Percentiles rank a stretch among this genome's conserved stretches.
Conservation (phyloP, 2,888 invertebrate species). For the Hydraecia micacea region DNA sequence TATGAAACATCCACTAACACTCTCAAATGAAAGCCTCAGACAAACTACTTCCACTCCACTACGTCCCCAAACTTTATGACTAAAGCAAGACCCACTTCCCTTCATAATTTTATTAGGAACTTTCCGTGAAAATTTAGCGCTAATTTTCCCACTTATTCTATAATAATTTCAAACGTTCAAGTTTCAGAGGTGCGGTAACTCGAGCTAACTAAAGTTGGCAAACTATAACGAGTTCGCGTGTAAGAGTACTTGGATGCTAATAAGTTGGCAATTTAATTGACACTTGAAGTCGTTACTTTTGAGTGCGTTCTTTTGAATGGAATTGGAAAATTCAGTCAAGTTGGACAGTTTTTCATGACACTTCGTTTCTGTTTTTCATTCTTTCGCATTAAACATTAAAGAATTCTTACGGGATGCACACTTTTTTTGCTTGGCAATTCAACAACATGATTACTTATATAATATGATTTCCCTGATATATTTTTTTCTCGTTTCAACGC, state of each 20-base stretch:
- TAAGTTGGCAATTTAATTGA: conserved; percentile 64
- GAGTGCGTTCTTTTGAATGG: conserved; percentile 29
- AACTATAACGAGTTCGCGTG: conserved; percentile 64
- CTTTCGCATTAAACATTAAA: neutral
- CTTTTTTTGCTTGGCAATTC: too few relatives aligned
- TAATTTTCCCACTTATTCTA: conserved; percentile 58
- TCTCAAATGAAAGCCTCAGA: conserved; percentile 1
- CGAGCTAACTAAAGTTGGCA: conserved; percentile 58
- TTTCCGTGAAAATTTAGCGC: conserved; percentile 56
- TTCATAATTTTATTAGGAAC: conserved; percentile 44
- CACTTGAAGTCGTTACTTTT: conserved; percentile 58
- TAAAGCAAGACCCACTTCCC: neutral
- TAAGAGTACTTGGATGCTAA: conserved; percentile 56
- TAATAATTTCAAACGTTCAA: conserved; percentile 63
- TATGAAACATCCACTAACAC: neutral
- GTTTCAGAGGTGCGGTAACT: conserved; percentile 56
- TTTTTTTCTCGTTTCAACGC: neutral
- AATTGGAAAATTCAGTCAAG: neutral
- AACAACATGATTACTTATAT: too few relatives aligned
- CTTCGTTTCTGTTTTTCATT: neutral
- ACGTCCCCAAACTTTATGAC: neutral
- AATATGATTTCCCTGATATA: neutral
- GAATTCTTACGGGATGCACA: neutral
- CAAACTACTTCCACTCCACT: neutral
- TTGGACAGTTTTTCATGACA: neutral